Evolutionary conservation across 92 coral and sea anemone genomes (phyloP).

Genomic region (Micromussa lordhowensis): DNA sequence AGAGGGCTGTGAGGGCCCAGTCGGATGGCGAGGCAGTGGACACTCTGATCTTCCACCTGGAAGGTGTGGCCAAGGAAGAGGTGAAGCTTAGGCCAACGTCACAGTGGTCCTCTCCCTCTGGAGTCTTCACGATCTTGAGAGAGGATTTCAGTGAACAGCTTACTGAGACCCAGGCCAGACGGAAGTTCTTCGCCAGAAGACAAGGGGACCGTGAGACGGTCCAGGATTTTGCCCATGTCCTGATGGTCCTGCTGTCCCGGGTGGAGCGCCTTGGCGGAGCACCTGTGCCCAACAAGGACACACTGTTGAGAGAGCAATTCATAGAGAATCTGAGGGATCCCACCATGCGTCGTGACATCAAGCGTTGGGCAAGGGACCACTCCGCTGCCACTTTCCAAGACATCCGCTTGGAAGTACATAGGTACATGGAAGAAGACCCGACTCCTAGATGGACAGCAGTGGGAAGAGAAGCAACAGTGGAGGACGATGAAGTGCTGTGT

Average conservation of each 20-base stretch:
- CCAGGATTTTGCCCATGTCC: constrained; percentile 68
- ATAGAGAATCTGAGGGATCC: constrained; percentile 44
- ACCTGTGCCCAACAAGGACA: constrained; percentile 21
- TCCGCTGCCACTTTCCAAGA: no score
- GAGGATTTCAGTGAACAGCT: constrained; percentile 66
- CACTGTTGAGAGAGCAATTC: constrained; percentile 35
- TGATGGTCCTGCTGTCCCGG: constrained; percentile 58
- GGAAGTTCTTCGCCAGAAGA: constrained; percentile 23
- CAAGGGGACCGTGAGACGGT: constrained; percentile 52
- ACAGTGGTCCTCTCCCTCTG: constrained; percentile 52
- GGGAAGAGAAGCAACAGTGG: no score
- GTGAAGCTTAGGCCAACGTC: constrained; percentile 51
- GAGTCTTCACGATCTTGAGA: constrained; percentile 55
- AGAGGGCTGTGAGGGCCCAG: no score
- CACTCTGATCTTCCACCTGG: constrained; percentile 60
- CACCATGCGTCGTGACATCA: constrained; percentile 48
- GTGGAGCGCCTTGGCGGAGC: constrained; percentile 35
- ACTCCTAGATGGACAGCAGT: no score
- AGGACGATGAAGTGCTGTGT: no score
- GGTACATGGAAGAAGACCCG: no score
- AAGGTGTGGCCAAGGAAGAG: constrained; percentile 62
- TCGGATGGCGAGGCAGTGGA: no score
- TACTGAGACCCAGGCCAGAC: constrained; percentile 64
- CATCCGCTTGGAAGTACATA: no score
- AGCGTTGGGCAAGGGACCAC: constrained; percentile 58